phyloP scores from a whole-genome alignment of 2,888 invertebrate species.

The Pseudococcus viburni region DNA sequence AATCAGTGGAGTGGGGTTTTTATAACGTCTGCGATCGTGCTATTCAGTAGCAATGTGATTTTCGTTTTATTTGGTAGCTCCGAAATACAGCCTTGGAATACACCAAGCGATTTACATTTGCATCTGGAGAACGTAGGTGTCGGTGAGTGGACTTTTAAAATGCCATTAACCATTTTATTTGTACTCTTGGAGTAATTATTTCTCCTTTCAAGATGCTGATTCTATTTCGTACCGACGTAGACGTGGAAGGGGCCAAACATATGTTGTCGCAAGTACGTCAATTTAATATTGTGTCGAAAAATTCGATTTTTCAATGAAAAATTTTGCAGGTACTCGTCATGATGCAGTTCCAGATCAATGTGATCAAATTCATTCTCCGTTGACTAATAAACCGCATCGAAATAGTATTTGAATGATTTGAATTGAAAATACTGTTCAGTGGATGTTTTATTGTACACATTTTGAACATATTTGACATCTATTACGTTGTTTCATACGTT shows the following conservation, averaged over 20 bases:
- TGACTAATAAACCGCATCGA: background rate
- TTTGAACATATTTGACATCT: background rate
- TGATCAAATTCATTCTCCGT: background rate
- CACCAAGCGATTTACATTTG: constrained; percentile 59
- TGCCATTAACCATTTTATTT: background rate
- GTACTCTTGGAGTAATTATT: background rate
- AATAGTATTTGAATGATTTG: constrained; percentile 23
- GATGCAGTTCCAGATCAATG: background rate
- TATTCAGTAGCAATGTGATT: constrained; percentile 41
- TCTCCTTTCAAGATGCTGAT: background rate
- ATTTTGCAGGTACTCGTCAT: background rate
- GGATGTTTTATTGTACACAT: background rate
- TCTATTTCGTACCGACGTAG: background rate
- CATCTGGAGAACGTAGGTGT: constrained; percentile 50
- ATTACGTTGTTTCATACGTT: background rate
- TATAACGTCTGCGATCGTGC: background rate
- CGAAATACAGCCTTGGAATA: constrained; percentile 64
- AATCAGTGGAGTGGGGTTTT: constrained; percentile 56
- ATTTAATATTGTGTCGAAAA: background rate
- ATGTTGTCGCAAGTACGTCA: constrained; percentile 7
- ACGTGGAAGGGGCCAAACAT: background rate
- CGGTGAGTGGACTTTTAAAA: constrained; percentile 19
- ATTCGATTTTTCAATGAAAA: background rate
- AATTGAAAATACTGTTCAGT: background rate
- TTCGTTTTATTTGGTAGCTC: constrained; percentile 49